These are phyloP conservation scores for Hofmannophila pseudospretella DNA, from an alignment of 2,888 invertebrate species.

Conservation along the genomic window DNA sequence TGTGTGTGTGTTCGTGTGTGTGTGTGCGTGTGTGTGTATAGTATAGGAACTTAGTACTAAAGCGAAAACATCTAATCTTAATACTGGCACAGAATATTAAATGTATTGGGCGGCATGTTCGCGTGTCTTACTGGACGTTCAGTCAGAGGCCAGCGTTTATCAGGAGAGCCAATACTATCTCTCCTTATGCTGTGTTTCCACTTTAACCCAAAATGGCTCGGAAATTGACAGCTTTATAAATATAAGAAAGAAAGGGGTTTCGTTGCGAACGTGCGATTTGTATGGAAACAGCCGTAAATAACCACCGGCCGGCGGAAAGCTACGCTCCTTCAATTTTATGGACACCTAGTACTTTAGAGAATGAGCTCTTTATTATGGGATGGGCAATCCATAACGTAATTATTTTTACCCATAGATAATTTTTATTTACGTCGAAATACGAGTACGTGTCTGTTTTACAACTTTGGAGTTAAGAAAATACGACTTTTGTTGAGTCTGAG, in stretches of 20 bases:
- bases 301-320: constrained; percentile 13
- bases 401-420: constrained; percentile 1
- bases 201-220: constrained; percentile 51
- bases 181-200: constrained; percentile 19
- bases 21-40: no score
- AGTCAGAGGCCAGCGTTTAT: no score
- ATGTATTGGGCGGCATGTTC: no score
- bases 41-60: no score
- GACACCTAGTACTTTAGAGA: constrained; percentile 17
- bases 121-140: no score
- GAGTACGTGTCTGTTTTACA: neutral
- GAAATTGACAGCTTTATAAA: constrained; percentile 70
- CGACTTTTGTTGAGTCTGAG: no score
- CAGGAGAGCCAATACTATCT: neutral
- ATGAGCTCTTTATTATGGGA: constrained; percentile 11
- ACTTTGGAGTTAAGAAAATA: neutral
- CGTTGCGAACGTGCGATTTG: constrained; percentile 27
- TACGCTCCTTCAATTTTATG: constrained; percentile 33
- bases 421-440: neutral
- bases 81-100: no score
- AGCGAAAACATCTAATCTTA: no score
- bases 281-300: constrained; percentile 44
- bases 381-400: constrained; percentile 17
- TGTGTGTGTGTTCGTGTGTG: no score
- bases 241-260: constrained; percentile 30